Evolutionary conservation across 2,113 vertebrate genomes (phyloP).

Genomic region (Mastomys coucha): DNA sequence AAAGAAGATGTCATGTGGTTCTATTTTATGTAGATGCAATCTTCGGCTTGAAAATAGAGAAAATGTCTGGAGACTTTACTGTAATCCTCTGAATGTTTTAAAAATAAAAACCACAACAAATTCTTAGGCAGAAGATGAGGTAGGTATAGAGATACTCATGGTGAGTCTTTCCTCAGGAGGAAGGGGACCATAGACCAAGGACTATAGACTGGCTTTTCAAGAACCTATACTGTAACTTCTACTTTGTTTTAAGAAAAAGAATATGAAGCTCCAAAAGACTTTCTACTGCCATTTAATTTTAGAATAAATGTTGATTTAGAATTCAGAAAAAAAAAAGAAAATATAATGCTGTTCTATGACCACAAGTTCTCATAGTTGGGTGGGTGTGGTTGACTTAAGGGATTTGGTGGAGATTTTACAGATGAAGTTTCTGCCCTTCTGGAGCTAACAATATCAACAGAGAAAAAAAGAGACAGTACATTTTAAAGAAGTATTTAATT

Average conservation of each 20-base stretch:
- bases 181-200: background rate
- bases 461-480: background rate
- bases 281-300: background rate
- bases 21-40: background rate
- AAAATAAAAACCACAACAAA: background rate
- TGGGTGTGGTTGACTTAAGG: background rate
- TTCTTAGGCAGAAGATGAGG: background rate
- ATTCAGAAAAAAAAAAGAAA: background rate
- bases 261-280: background rate
- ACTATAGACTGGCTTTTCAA: background rate
- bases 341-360: background rate
- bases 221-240: background rate
- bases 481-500: background rate
- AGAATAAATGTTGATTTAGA: background rate
- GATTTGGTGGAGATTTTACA: background rate
- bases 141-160: background rate
- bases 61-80: background rate
- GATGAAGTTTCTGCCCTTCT: fast-evolving
- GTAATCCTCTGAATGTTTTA: background rate
- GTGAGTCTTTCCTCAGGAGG: background rate
- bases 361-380: background rate
- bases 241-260: background rate
- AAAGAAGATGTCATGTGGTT: background rate
- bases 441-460: background rate
- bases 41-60: background rate